Evolutionary conservation across 1,140 invertebrate genomes (phyloP), one percentile per base, ranked within the genome.

Genomic region (Apis cerana): DNA sequence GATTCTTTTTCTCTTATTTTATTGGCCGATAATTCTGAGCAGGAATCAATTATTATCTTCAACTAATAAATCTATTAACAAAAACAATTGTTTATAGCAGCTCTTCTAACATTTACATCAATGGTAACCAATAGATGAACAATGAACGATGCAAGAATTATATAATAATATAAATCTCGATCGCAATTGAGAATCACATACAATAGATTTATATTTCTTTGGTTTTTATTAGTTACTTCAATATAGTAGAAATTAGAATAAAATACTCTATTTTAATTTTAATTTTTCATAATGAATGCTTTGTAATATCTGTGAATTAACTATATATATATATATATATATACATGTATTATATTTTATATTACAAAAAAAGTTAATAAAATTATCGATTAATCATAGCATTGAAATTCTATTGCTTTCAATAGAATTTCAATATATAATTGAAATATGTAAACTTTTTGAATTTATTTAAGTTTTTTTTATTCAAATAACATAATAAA

Each of bases 41-140:
- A 68, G 52, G 71, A 75, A 68, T 76, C 72, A 75, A 59, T 76
- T 76, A 7, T 12, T 72, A 64, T 33, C 23, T 68, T 59, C 23
- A 76, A 65, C 23, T 54, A 76, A 81, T 76, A 62, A 50, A 81
- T 62, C 62, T 81, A 27, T 81, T 68, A 76, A 81, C 72, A 52
- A 76, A 81, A 64, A 48, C 62, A 81, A 81, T 81, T 76, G 43
- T 15, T 54, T 7, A 62, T 43, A 64, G 67, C 27, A 80, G 9
- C 7, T 75, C 54, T 74, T n/a, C 23, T 50, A 33, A 75, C 19
- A 68, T 19, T 17, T 33, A 23, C 56, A 10, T 54, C 19, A 59
- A 52, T 75, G n/a, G 68, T 9, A 67, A 54, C 3, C 13, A 76
- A n/a, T 75, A 76, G 21, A 59, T 52, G 54, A 75, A 67, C 65